Conservation (phyloP, 2,888 invertebrate genomes). For the Pyralis farinalis region DNA sequence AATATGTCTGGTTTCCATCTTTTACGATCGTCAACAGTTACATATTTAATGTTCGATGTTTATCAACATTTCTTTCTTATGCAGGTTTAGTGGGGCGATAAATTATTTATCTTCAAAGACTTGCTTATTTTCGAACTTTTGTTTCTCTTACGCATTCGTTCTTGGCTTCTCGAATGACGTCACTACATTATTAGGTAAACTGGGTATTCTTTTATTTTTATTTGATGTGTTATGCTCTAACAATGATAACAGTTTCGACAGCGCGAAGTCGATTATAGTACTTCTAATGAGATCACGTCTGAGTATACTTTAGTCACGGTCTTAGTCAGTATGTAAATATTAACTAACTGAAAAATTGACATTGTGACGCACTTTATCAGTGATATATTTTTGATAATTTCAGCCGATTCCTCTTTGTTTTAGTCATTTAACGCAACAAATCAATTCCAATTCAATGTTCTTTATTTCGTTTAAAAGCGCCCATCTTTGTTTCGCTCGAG, state of each 20-base stretch:
- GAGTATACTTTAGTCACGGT: constrained; percentile 39
- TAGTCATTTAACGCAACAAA: constrained; percentile 10
- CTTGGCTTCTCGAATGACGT: constrained; percentile 46
- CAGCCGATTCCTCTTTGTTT: constrained; percentile 4
- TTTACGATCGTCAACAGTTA: constrained; percentile 79
- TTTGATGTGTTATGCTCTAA: constrained; percentile 42
- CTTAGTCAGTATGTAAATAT: constrained; percentile 48
- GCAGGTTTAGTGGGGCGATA: constrained; percentile 75
- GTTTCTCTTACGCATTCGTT: constrained; percentile 55
- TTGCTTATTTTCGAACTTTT: constrained; percentile 75
- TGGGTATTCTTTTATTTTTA: constrained; percentile 39
- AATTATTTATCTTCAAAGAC: constrained; percentile 79
- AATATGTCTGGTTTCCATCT: constrained; percentile 70
- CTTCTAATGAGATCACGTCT: constrained; percentile 53
- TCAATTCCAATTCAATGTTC: constrained; percentile 19
- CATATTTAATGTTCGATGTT: constrained; percentile 80
- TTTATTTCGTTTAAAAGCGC: constrained; percentile 37
- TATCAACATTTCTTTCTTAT: constrained; percentile 81
- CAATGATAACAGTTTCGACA: constrained; percentile 53
- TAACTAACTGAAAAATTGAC: constrained; percentile 57
- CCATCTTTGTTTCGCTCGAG: constrained; percentile 34
- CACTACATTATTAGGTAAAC: constrained; percentile 56
- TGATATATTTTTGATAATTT: constrained; percentile 13
- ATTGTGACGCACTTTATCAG: constrained; percentile 37
- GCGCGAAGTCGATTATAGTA: constrained; percentile 41